Evolutionary conservation across 2,113 vertebrate species (phyloP).

Genomic region (Pluvianellus socialis): DNA sequence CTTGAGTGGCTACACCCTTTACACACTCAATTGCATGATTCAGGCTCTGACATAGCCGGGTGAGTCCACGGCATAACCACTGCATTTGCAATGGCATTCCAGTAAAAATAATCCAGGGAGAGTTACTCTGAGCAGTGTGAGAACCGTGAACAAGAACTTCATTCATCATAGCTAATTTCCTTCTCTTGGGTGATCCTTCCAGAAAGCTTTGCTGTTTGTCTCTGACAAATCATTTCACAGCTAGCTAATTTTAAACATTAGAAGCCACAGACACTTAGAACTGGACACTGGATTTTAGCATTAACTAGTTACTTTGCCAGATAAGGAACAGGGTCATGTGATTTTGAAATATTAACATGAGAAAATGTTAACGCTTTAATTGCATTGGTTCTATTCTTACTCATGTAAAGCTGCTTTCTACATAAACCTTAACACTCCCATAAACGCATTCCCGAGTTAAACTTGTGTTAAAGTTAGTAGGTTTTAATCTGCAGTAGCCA

Average conservation of each 20-base stretch:
- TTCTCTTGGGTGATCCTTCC: slow-evolving; percentile 13
- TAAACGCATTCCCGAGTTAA: not conserved
- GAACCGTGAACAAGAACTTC: not conserved
- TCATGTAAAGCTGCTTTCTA: not conserved
- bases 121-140: not conserved
- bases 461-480: not conserved
- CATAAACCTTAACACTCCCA: not conserved
- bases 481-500: not conserved
- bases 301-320: not conserved
- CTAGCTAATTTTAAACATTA: not conserved
- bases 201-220: not conserved
- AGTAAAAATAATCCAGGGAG: not conserved
- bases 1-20: not conserved
- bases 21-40: not conserved
- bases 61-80: not conserved
- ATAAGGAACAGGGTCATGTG: not conserved
- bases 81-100: not conserved
- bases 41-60: not conserved
- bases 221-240: slow-evolving; percentile 6
- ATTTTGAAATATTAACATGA: not conserved
- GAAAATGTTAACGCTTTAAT: not conserved
- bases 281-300: not conserved
- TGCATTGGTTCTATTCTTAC: not conserved
- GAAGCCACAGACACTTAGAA: not conserved
- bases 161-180: not conserved